phyloP scores from a whole-genome alignment of 2,113 vertebrate species.

The Bos javanicus region DNA sequence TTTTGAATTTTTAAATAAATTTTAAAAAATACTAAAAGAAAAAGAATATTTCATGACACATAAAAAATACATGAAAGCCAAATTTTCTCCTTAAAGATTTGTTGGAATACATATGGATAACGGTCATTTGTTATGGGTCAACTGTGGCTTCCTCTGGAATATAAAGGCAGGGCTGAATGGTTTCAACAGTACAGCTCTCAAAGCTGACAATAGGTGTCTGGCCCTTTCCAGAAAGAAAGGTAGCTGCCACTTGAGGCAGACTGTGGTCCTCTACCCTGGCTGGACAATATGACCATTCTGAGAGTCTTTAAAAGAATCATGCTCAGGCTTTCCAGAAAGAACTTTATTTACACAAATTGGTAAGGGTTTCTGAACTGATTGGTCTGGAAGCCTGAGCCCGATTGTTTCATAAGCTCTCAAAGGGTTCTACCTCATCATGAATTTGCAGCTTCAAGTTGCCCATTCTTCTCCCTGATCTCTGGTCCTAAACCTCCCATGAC shows the following conservation, averaged over 20 bases:
- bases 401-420: fast-evolving
- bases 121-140: fast-evolving
- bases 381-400: neutral
- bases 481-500: neutral
- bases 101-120: neutral
- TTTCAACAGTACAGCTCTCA: fast-evolving
- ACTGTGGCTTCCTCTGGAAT: neutral
- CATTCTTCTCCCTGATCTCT: fast-evolving
- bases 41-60: neutral
- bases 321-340: neutral
- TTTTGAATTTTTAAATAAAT: neutral
- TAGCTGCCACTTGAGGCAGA: too few species aligned
- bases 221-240: neutral
- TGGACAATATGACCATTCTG: fast-evolving
- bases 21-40: neutral
- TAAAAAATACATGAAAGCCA: neutral
- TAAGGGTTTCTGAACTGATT: neutral
- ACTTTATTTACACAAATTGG: neutral
- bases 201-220: neutral
- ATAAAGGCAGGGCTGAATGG: neutral
- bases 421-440: fast-evolving
- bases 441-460: neutral
- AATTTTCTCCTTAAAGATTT: neutral
- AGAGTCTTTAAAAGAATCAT: too few species aligned
- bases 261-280: fast-evolving